Evolutionary conservation across 2,113 vertebrate genomes (phyloP), one percentile per base, ranked within the genome.

Genomic region (Numida meleagris): DNA sequence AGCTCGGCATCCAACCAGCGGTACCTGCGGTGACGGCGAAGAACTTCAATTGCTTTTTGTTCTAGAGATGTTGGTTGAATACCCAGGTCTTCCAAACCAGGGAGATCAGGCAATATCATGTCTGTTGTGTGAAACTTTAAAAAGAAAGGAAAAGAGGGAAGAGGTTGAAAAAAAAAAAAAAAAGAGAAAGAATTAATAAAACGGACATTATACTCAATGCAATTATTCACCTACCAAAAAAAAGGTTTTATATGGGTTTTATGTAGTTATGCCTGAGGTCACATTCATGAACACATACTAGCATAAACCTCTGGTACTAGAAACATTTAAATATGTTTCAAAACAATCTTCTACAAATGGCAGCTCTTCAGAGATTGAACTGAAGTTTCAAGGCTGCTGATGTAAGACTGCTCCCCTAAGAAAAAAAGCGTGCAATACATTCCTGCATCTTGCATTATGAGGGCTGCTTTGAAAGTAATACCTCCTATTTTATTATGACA

Each of bases 61-160:
- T 99, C 99, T 50, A 99, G 94, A 1, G 98, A 81, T 8, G 98
- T 83, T 23, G 99, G 97, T 10, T 97, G 86, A 86, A 99, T 97
- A 4, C 98, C 98, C 21, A 99, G 97, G 90, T 99, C 99, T 94
- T 99, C 98, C 73, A 99, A 97, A 81, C 99, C 98, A 16, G 99
- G 99, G 67, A 99, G 98, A 46, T 98, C 98, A 4, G 98, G 98
- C 86, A 98, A 95, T n/a, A 76, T 98, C 98, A 97, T 97, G 93
- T 99, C 99, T 58, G 98, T 98, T 82, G 96, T 94, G 89, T 99
- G 99, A 70, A 99, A 98, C 99, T 99, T 84, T 19, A 62, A 72
- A 63, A 33, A 83, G 33, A 90, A 36, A 86, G 4, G 79, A 50
- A 46, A 42, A 75, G 73, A 70, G 18, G 77, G 72, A 38, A 77